Conservation (phyloP, 2,797 vertebrate genomes). For the Valencia hispanica region DNA sequence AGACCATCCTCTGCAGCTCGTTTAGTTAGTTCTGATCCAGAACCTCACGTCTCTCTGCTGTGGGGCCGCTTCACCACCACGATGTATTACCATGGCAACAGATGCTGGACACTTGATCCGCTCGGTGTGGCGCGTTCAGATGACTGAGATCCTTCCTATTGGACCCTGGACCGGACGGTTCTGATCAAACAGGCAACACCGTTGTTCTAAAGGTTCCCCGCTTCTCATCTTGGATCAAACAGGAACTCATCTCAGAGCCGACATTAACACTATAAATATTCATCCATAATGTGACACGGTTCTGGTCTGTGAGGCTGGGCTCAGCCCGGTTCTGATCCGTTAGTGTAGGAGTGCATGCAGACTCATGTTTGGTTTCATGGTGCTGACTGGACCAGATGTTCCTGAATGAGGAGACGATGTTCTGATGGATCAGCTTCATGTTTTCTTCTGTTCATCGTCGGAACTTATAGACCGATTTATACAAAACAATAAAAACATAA, state of each 20-base stretch:
- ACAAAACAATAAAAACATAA: too few relatives aligned
- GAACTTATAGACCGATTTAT: too few relatives aligned
- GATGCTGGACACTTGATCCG: background rate
- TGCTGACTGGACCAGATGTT: background rate
- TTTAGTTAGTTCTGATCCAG: too few relatives aligned
- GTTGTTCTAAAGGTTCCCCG: background rate
- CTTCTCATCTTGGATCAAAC: too few relatives aligned
- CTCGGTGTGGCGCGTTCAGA: background rate
- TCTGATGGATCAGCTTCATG: too few relatives aligned
- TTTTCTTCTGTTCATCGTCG: too few relatives aligned
- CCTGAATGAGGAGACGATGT: background rate
- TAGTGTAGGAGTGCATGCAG: background rate
- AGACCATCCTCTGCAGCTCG: conserved; percentile 33
- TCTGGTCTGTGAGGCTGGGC: background rate
- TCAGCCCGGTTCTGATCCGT: background rate
- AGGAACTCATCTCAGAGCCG: too few relatives aligned
- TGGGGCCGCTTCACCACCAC: background rate
- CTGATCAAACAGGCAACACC: background rate
- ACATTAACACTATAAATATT: too few relatives aligned
- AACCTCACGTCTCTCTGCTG: too few relatives aligned
- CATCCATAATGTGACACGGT: too few relatives aligned
- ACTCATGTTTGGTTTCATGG: background rate
- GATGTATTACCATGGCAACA: background rate
- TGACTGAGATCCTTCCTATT: too few relatives aligned
- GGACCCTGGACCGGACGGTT: background rate